Percentiles rank a stretch among this genome's conserved stretches.
These are phyloP conservation scores for Dolichomitus sp. DNA, from an alignment of 2,888 invertebrate species.

Conservation along the genomic window DNA sequence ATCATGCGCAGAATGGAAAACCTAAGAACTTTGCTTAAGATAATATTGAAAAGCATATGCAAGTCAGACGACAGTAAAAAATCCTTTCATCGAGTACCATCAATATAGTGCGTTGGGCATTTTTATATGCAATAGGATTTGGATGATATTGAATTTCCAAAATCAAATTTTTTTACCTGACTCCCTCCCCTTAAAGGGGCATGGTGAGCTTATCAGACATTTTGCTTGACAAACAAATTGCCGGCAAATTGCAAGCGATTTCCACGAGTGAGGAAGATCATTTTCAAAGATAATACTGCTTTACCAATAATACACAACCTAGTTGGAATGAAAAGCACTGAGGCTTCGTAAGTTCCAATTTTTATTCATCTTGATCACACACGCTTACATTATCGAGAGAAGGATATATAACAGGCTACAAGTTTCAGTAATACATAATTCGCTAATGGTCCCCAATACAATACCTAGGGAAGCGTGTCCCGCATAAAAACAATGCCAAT, in stretches of 20 bases:
- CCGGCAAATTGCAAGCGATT: neutral
- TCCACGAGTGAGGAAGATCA: neutral
- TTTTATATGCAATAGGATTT: no score
- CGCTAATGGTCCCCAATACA: conserved; percentile 14
- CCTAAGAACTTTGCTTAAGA: no score
- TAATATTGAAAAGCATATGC: no score
- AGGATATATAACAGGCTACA: neutral
- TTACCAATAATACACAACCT: neutral
- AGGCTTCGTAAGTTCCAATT: neutral
- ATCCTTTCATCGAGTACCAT: no score
- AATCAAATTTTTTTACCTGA: no score
- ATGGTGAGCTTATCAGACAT: conserved; percentile 1
- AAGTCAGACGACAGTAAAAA: no score
- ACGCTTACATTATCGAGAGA: neutral
- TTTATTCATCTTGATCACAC: neutral
- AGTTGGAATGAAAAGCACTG: neutral
- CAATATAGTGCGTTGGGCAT: no score
- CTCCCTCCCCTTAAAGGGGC: neutral
- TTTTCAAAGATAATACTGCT: neutral
- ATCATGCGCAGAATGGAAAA: no score
- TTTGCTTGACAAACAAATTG: conserved; percentile 9
- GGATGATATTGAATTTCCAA: no score
- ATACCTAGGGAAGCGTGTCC: neutral
- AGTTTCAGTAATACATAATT: conserved; percentile 4
- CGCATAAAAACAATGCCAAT: conserved; percentile 42